Evolutionary conservation across 1,140 invertebrate genomes (phyloP).

Genomic region (Drosophila fuyamai): DNA sequence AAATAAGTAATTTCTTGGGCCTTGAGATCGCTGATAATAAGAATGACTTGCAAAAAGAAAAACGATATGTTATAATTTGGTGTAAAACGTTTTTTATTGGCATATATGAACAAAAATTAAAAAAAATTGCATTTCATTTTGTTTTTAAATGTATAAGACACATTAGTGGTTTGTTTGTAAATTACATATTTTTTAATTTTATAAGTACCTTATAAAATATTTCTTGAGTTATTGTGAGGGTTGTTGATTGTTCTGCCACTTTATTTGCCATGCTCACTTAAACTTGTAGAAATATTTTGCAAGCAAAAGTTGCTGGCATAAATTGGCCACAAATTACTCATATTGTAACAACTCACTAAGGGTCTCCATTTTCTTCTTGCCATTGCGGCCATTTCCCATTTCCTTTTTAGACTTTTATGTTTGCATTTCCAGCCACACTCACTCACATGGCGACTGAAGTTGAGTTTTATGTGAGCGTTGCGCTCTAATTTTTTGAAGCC

Average conservation of each 20-base stretch:
- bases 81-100: too few relatives aligned
- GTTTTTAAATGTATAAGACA: too few relatives aligned
- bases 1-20: too few relatives aligned
- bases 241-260: neutral
- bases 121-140: too few relatives aligned
- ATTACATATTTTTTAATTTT: too few relatives aligned
- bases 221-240: neutral
- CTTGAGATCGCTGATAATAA: too few relatives aligned
- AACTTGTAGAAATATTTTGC: constrained; percentile 19
- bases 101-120: too few relatives aligned
- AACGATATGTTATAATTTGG: too few relatives aligned
- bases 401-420: constrained; percentile 72
- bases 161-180: too few relatives aligned
- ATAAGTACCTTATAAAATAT: neutral
- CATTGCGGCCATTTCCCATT: constrained; percentile 54
- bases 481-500: constrained; percentile 76
- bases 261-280: constrained; percentile 3
- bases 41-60: too few relatives aligned
- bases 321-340: constrained; percentile 64
- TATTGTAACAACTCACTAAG: constrained; percentile 64
- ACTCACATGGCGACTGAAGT: constrained; percentile 16
- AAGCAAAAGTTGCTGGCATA: constrained; percentile 29
- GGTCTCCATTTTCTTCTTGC: constrained; percentile 3
- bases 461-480: constrained; percentile 65
- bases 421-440: constrained; percentile 44